These are phyloP conservation scores for Eulemur macaco DNA, from an alignment of 2,113 vertebrate genomes.

Conservation along the genomic window DNA sequence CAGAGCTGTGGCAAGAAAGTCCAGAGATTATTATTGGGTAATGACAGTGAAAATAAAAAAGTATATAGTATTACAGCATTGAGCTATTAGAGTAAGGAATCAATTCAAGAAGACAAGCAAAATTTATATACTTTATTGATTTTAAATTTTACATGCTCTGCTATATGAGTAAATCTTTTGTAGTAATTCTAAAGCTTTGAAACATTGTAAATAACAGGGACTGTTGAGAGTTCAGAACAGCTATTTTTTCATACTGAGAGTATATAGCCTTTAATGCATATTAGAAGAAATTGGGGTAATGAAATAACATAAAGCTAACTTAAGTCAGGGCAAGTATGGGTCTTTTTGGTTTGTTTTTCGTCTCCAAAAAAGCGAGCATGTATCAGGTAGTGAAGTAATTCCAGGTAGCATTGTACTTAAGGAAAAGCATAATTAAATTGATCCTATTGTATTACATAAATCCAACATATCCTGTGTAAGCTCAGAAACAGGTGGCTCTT, in stretches of 20 bases:
- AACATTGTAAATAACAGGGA: conserved; percentile 87
- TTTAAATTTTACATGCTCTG: conserved; percentile 90
- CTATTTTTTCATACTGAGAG: conserved; percentile 79
- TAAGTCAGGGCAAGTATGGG: conserved; percentile 77
- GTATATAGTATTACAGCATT: conserved; percentile 80
- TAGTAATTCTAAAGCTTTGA: conserved; percentile 88
- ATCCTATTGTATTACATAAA: conserved; percentile 70
- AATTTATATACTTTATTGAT: conserved; percentile 91
- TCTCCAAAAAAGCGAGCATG: conserved; percentile 75
- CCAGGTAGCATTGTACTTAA: conserved; percentile 72
- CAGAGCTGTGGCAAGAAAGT: conserved; percentile 27
- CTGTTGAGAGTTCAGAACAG: conserved; percentile 78
- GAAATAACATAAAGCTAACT: conserved; percentile 83
- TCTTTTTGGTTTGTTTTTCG: conserved; percentile 43
- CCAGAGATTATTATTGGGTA: conserved; percentile 78
- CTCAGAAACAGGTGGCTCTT: conserved; percentile 59
- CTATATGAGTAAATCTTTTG: conserved; percentile 89
- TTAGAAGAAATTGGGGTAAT: conserved; percentile 85
- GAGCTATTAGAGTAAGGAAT: conserved; percentile 82
- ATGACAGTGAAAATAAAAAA: conserved; percentile 84
- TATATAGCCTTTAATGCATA: conserved; percentile 85
- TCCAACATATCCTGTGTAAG: conserved; percentile 58
- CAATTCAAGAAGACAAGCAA: conserved; percentile 85
- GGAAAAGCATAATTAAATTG: conserved; percentile 71
- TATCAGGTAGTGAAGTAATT: conserved; percentile 77